Evolutionary conservation across 2,888 invertebrate species (phyloP), one percentile per base, ranked within the genome.

Genomic region (Fissipunctia ypsillon): DNA sequence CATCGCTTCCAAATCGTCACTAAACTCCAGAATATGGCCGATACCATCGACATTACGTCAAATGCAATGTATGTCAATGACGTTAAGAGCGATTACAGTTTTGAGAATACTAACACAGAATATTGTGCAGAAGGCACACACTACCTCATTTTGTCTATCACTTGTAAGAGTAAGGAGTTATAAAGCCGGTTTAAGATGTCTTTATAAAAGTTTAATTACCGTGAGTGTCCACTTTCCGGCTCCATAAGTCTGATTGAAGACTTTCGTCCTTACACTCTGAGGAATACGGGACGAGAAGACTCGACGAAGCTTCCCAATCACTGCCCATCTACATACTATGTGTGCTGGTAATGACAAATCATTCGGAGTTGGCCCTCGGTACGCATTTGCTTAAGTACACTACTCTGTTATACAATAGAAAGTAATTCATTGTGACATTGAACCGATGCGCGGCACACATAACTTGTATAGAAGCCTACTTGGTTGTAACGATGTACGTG

Each of bases 61-160:
- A 76, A 85, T 81, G 22, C 67, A 84, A 93, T 90, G 92, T 94
- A 63, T 94, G 94, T 93, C 94, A 94, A 94, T 93, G 94, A 90
- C 94, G 87, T 80, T 87, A 73, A 80, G 70, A 76, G 72, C 83
- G 73, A 83, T 83, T 84, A 81, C 80, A 45, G 75, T 78, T 80
- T 83, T 76, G 69, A 79, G 75, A 56, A 65, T 85, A 79, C 66
- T 71, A 54, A 65, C 59, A 35, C 60, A 70, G 12, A 65, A 52
- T 48, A 35, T 28, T 56, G 5, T 25, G 7, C 75, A 81, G 81
- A 80, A 81, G 84, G 57, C 6, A 48, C 76, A 68, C 25, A 59
- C 1, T 12, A 14, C 0, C 1, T 38, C 19, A n/a, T 57, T 22
- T 50, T 4, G 16, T 38, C 9, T 50, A 25, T 43, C 43, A 22